These are phyloP conservation scores for Diadema setosum DNA, from an alignment of 35 echinoderm and acorn worm genomes.

Conservation along the genomic window DNA sequence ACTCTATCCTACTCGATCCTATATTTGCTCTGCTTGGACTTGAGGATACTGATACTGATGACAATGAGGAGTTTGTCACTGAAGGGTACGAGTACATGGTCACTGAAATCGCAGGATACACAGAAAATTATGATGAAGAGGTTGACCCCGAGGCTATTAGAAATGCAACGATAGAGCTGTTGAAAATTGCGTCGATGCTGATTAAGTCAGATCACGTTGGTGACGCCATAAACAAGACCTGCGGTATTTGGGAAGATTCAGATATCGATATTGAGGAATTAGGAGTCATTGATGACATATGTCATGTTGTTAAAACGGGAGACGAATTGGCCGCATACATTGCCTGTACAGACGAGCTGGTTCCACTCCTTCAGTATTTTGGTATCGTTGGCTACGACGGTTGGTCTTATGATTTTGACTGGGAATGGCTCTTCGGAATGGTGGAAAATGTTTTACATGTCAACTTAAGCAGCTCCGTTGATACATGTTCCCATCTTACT, in stretches of 20 bases:
- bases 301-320: background rate
- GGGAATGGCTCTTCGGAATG: background rate
- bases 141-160: background rate
- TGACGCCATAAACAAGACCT: background rate
- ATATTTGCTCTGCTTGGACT: background rate
- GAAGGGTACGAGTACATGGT: background rate
- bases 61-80: background rate
- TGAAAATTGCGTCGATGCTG: background rate
- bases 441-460: background rate
- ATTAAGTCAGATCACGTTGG: background rate
- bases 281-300: background rate
- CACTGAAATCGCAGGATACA: background rate
- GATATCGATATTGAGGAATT: background rate
- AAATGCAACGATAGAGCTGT: background rate
- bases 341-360: background rate
- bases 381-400: background rate
- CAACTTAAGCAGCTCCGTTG: background rate
- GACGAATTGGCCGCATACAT: background rate
- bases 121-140: background rate
- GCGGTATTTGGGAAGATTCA: background rate
- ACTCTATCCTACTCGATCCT: background rate
- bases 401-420: background rate
- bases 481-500: background rate
- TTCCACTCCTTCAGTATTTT: background rate
- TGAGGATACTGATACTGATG: background rate